Evolutionary conservation across 2,113 vertebrate genomes (phyloP).

Genomic region (Myanophis thanlyinensis): DNA sequence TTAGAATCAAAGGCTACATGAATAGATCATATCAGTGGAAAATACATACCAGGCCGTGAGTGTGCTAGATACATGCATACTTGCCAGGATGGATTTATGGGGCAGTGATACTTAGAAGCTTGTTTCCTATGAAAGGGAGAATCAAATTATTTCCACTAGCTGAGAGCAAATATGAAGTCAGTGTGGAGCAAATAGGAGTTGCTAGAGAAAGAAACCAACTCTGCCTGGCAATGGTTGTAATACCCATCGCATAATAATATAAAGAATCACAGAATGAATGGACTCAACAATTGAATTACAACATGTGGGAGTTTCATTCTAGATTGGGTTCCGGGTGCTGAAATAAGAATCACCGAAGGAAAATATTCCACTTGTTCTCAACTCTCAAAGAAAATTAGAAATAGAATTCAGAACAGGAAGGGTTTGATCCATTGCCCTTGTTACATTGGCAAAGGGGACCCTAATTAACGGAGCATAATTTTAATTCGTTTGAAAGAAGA

Average conservation of each 20-base stretch:
- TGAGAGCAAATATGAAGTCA: neutral
- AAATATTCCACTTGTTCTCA: no score
- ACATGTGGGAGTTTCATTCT: neutral
- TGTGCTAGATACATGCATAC: neutral
- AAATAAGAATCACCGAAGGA: no score
- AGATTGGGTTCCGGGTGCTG: neutral
- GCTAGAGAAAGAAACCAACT: neutral
- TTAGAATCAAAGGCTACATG: slow-evolving; percentile 21
- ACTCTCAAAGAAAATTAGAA: no score
- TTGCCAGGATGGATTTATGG: slow-evolving; percentile 3
- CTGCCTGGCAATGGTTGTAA: neutral
- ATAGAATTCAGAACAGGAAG: neutral
- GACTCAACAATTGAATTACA: neutral
- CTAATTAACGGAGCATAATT: neutral
- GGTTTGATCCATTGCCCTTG: neutral
- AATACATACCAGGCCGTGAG: neutral
- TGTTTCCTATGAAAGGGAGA: neutral
- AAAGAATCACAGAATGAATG: neutral
- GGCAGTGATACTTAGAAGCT: neutral
- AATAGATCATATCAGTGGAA: slow-evolving; percentile 16
- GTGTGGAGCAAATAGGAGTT: neutral
- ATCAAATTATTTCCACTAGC: neutral
- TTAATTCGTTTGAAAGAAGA: neutral
- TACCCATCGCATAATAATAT: neutral
- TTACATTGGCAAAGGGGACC: neutral